A percentile compares a stretch with the other conserved stretches of the same genome.
Conservation (phyloP, 2,113 vertebrate genomes). For the Paraplagusia blochii region DNA sequence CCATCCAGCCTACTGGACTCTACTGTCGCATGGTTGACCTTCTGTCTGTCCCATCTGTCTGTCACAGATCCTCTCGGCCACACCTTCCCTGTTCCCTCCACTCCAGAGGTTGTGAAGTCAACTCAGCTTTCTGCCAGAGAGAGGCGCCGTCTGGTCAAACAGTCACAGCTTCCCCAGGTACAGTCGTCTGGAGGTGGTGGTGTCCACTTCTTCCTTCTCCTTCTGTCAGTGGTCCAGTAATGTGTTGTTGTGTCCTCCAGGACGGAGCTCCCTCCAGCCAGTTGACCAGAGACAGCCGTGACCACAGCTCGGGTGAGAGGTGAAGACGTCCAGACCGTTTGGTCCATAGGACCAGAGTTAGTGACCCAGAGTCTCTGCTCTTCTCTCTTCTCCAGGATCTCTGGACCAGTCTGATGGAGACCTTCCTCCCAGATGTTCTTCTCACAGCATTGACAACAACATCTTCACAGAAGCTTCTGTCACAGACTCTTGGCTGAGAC, state of each 20-base stretch:
- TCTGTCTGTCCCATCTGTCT: too few species aligned
- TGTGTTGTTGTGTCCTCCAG: slow-evolving; percentile 20
- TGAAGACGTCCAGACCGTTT: too few species aligned
- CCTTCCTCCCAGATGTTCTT: slow-evolving; percentile 58
- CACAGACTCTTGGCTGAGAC: slow-evolving; percentile 81
- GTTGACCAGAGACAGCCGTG: neutral
- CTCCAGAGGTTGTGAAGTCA: slow-evolving; percentile 47
- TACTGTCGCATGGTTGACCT: neutral
- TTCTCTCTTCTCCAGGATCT: slow-evolving; percentile 13
- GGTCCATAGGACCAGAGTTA: too few species aligned
- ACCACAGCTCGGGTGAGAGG: neutral
- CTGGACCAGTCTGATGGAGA: slow-evolving; percentile 24
- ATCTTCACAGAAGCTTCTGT: slow-evolving; percentile 65
- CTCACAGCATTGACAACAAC: neutral
- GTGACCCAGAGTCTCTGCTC: neutral
- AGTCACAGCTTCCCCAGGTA: slow-evolving; percentile 58
- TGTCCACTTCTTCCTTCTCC: neutral
- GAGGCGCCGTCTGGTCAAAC: slow-evolving; percentile 77
- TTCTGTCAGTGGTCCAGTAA: neutral
- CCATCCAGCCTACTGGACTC: too few species aligned
- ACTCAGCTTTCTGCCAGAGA: slow-evolving; percentile 77
- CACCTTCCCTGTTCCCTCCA: slow-evolving; percentile 66
- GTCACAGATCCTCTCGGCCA: slow-evolving; percentile 81
- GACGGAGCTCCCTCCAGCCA: slow-evolving; percentile 18
- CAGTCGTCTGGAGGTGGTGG: neutral